These are phyloP conservation scores for Cephus pulcher DNA, from an alignment of 2,888 invertebrate species.

Conservation along the genomic window DNA sequence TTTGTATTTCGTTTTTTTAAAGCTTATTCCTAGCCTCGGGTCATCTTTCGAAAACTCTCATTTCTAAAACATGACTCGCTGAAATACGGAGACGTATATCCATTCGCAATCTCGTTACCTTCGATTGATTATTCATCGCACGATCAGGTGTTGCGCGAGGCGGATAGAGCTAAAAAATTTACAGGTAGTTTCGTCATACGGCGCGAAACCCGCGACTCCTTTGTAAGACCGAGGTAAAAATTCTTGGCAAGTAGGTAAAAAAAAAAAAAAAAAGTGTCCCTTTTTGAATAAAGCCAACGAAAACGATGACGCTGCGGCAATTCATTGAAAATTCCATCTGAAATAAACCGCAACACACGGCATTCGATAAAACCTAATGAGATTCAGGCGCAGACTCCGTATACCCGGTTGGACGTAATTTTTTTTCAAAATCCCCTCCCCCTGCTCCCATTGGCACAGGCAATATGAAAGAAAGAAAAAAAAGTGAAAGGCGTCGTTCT, in stretches of 20 bases:
- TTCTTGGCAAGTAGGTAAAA: background rate
- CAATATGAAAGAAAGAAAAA: background rate
- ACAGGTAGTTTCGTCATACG: background rate
- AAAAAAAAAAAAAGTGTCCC: background rate
- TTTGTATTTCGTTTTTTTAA: background rate
- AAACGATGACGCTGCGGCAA: background rate
- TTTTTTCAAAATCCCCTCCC: background rate
- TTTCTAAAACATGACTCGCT: background rate
- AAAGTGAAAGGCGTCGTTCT: too few species aligned
- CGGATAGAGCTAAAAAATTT: background rate
- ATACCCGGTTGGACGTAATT: background rate
- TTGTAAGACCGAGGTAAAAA: background rate
- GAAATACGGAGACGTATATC: background rate
- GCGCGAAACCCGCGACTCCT: background rate
- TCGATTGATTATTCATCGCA: slow-evolving; percentile 1
- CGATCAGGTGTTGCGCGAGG: slow-evolving; percentile 3
- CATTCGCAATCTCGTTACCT: background rate
- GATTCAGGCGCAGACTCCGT: background rate
- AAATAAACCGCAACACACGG: background rate
- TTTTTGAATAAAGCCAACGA: background rate
- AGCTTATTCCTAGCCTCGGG: background rate
- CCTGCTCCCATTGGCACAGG: background rate
- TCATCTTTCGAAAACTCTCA: background rate
- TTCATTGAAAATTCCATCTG: background rate
- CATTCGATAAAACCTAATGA: background rate